Evolutionary conservation across 2,797 vertebrate species (phyloP).

Genomic region (Streptopelia turtur): DNA sequence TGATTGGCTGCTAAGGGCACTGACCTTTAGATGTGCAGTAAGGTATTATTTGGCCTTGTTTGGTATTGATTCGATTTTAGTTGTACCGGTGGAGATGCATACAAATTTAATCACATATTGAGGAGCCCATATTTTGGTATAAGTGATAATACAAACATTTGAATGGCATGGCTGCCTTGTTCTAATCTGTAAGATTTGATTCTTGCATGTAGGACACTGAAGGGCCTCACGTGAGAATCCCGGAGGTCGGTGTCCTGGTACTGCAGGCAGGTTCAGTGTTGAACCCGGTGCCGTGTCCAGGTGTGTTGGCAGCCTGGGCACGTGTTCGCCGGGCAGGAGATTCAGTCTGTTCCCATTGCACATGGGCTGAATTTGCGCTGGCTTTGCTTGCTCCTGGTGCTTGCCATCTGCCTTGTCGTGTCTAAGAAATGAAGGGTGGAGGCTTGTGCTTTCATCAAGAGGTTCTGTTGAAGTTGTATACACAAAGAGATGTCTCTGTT

Average conservation of each 20-base stretch:
- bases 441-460: neutral
- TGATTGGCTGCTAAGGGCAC: slow-evolving; percentile 24
- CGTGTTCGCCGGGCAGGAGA: neutral
- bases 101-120: neutral
- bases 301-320: neutral
- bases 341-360: neutral
- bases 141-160: neutral
- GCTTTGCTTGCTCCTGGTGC: accelerated
- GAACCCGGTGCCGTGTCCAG: neutral
- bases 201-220: neutral
- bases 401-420: neutral
- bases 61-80: neutral
- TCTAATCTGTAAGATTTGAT: neutral
- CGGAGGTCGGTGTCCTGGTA: neutral
- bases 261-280: neutral
- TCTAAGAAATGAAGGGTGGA: neutral
- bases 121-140: neutral
- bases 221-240: neutral
- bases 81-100: neutral
- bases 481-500: neutral
- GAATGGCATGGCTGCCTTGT: neutral
- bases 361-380: accelerated
- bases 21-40: slow-evolving; percentile 13
- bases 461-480: neutral
- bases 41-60: slow-evolving; percentile 7